Evolutionary conservation across 2,888 invertebrate genomes (phyloP).

Genomic region (Falcaria lacertinaria): DNA sequence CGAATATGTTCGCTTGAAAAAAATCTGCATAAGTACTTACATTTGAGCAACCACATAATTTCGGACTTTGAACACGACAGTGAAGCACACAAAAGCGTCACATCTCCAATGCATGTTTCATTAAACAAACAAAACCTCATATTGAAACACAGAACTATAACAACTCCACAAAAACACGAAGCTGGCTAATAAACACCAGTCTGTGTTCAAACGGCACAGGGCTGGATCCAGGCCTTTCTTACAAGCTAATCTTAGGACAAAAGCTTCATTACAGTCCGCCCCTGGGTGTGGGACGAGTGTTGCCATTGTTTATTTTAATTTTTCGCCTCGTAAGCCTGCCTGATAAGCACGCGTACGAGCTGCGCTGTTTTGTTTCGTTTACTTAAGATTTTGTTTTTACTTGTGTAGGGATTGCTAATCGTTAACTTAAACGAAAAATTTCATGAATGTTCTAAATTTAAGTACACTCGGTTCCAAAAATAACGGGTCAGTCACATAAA

Average conservation of each 20-base stretch:
- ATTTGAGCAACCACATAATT: neutral
- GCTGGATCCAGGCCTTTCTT: constrained; percentile 59
- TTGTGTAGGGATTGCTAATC: no score
- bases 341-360: constrained; percentile 48
- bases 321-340: constrained; percentile 56
- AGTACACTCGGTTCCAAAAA: no score
- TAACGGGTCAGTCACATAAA: no score
- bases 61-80: constrained; percentile 12
- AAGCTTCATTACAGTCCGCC: constrained; percentile 68
- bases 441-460: no score
- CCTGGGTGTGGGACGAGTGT: constrained; percentile 67
- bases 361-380: constrained; percentile 13
- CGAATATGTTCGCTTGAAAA: no score
- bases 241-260: constrained; percentile 78
- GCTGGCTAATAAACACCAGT: constrained; percentile 25
- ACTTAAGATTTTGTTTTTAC: neutral
- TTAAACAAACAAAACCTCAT: neutral
- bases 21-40: no score
- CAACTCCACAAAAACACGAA: constrained; percentile 11
- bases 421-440: no score
- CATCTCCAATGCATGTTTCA: neutral
- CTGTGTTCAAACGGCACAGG: constrained; percentile 36
- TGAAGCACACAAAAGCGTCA: neutral
- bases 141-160: neutral
- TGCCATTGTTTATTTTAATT: constrained; percentile 76